Conservation (phyloP, 2,888 invertebrate genomes). For the Lasioglossum morio region DNA sequence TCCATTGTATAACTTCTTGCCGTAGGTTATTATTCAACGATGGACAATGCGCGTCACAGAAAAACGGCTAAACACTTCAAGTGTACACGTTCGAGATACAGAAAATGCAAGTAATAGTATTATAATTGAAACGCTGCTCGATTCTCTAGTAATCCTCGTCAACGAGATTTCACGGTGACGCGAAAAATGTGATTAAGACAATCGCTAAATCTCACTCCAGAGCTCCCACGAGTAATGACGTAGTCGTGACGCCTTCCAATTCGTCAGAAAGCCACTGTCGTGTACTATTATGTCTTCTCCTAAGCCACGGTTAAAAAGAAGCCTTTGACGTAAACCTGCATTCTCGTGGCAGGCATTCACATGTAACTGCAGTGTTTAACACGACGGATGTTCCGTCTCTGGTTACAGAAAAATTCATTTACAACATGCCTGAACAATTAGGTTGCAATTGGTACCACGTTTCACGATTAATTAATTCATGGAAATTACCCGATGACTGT, state of each 20-base stretch:
- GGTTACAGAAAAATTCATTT: background rate
- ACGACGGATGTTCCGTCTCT: background rate
- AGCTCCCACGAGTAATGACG: background rate
- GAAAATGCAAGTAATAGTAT: too few species aligned
- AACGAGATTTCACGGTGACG: background rate
- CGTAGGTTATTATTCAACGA: background rate
- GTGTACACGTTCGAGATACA: too few species aligned
- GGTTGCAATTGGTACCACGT: too few species aligned
- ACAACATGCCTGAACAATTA: background rate
- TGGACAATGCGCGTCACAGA: background rate
- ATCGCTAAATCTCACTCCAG: conserved; percentile 1
- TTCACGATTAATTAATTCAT: too few species aligned
- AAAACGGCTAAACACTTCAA: background rate
- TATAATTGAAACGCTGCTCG: background rate
- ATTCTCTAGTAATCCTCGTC: background rate
- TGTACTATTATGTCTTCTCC: conserved; percentile 21
- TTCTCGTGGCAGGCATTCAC: background rate
- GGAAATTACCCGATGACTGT: background rate
- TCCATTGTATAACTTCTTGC: background rate
- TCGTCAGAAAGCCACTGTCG: background rate
- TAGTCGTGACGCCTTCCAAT: background rate
- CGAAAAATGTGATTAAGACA: background rate
- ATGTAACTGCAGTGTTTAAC: background rate
- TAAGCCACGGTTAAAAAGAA: conserved; percentile 9
- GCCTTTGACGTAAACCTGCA: background rate